Evolutionary conservation across 2,797 vertebrate species (phyloP), one percentile per base, ranked within the genome.

Genomic region (Scomberomorus guttatus): DNA sequence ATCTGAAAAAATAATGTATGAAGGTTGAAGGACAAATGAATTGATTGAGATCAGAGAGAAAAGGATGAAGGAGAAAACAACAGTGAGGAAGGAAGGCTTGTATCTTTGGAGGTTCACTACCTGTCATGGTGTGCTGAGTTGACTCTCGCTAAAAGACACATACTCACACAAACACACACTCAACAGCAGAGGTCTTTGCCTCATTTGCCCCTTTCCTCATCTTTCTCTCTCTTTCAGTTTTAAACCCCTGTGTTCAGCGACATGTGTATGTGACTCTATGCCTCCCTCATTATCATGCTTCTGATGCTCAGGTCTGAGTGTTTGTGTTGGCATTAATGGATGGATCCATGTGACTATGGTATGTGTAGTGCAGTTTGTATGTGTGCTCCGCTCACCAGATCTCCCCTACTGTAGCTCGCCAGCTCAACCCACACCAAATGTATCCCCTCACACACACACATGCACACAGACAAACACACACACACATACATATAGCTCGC

Each of bases 41-140:
- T 10, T n/a, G 52, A 59, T 25, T 24, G 44, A 62, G 32, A 62
- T 63, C 54, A 46, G 63, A 37, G 46, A 39, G 56, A 25, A 56
- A 42, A 14, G 25, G 37, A 64, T 48, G 55, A 52, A 32, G 61
- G 27, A 42, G 39, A 42, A 42, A 42, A 42, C 39, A 13, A 13
- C 12, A 42, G 39, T 13, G 39, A 42, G 39, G 51, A 77, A 54
- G 44, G 50, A 20, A 70, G 76, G 63, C 79, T 75, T 82, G 72
- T 85, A 81, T 68, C 75, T 76, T 83, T 24, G 68, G 84, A 88
- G 72, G 67, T 77, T 88, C 88, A 83, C 75, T 85, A 89, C 85
- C 85, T 90, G 89, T 93, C 91, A 92, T 75, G 84, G 80, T 86
- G 86, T 59, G 83, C 85, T 84, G 51, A 65, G 55, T 75, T 60